phyloP scores from a whole-genome alignment of 2,113 vertebrate species.

The Brachyistius frenatus region DNA sequence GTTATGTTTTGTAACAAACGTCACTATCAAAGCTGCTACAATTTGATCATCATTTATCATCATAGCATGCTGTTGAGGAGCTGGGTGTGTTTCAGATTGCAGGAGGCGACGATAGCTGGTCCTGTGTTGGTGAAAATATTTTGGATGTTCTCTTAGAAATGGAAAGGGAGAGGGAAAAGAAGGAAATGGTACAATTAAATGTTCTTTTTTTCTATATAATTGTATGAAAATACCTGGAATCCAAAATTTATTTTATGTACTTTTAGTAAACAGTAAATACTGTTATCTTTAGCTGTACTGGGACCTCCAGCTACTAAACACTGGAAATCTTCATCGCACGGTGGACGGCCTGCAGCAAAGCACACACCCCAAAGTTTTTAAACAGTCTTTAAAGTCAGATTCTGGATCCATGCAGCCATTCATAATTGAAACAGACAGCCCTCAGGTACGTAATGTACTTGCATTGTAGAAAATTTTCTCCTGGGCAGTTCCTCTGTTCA shows the following conservation, averaged over 20 bases:
- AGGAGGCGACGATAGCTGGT: slow-evolving; percentile 53
- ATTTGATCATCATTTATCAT: not conserved
- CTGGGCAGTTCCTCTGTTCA: not conserved
- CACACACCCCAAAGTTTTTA: not conserved
- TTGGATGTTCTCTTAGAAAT: slow-evolving; percentile 82
- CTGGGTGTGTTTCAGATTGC: slow-evolving; percentile 65
- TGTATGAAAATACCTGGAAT: not conserved
- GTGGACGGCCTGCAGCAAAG: slow-evolving; percentile 5
- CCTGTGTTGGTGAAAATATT: slow-evolving; percentile 73
- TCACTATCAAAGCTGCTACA: not conserved
- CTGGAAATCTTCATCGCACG: slow-evolving; percentile 29
- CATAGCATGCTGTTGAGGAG: not conserved
- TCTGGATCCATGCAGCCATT: not conserved
- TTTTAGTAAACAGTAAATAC: not conserved
- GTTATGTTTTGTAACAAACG: not conserved
- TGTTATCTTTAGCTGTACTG: slow-evolving; percentile 76
- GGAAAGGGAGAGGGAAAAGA: slow-evolving; percentile 73
- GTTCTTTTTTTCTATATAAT: not conserved
- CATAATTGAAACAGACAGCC: not conserved
- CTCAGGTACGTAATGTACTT: slow-evolving; percentile 33
- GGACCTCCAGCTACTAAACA: slow-evolving; percentile 80
- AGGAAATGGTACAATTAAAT: slow-evolving; percentile 68
- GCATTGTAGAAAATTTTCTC: not conserved
- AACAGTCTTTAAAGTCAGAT: slow-evolving; percentile 4
- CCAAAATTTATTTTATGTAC: not conserved